phyloP scores from a whole-genome alignment of 1,140 invertebrate genomes.

The Hycleus phaleratus region DNA sequence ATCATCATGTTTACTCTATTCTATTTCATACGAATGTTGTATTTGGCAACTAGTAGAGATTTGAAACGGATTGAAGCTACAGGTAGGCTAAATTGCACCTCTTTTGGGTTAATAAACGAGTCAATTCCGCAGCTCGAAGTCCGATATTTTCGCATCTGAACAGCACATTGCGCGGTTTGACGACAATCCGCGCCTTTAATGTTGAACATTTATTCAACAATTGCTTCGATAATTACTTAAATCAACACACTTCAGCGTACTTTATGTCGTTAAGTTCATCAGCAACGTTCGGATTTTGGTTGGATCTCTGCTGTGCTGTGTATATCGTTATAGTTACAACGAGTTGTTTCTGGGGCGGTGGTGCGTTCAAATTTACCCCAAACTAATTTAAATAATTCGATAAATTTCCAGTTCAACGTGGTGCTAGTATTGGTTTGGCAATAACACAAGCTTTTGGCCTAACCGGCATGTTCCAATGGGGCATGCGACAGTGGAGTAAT shows the following conservation, averaged over 20 bases:
- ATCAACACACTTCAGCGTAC: slow-evolving; percentile 61
- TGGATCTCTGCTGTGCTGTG: slow-evolving; percentile 68
- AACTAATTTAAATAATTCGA: neutral
- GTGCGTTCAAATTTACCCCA: neutral
- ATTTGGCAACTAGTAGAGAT: slow-evolving; percentile 73
- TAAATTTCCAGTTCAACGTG: slow-evolving; percentile 16
- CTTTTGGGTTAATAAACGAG: too few relatives aligned
- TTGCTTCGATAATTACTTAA: slow-evolving; percentile 41
- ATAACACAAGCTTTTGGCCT: slow-evolving; percentile 49
- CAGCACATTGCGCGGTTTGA: slow-evolving; percentile 78
- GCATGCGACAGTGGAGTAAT: slow-evolving; percentile 65
- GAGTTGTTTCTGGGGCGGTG: slow-evolving; percentile 50
- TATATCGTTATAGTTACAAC: slow-evolving; percentile 64
- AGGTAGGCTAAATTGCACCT: slow-evolving; percentile 53
- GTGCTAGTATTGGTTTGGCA: slow-evolving; percentile 50
- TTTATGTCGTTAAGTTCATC: slow-evolving; percentile 55
- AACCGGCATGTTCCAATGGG: slow-evolving; percentile 64
- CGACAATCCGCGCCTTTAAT: slow-evolving; percentile 80
- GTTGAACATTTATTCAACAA: slow-evolving; percentile 55
- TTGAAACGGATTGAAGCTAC: slow-evolving; percentile 83
- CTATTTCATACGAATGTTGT: slow-evolving; percentile 66
- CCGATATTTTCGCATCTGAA: slow-evolving; percentile 85
- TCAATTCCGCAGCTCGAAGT: slow-evolving; percentile 60
- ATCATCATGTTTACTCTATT: slow-evolving; percentile 47
- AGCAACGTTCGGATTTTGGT: slow-evolving; percentile 65